Percentiles rank a stretch among this genome's conserved stretches.
These are phyloP conservation scores for Aphaenogaster rudis DNA, from an alignment of 1,140 invertebrate species.

Conservation along the genomic window DNA sequence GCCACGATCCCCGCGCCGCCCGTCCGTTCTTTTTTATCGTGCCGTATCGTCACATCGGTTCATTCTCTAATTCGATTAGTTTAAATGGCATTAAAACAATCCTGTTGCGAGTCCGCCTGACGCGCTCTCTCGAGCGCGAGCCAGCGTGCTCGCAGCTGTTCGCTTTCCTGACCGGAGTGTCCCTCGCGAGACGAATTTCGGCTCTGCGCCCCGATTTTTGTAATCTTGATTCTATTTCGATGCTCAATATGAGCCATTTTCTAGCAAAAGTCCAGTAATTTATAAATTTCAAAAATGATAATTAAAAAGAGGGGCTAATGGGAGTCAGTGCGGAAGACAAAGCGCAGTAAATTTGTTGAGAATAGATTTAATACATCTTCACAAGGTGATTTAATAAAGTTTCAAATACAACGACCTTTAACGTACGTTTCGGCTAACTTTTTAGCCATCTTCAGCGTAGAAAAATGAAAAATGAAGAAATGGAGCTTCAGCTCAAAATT, in stretches of 20 bases:
- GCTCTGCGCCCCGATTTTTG: slow-evolving; percentile 28
- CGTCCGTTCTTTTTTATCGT: slow-evolving; percentile 70
- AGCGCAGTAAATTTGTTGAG: too few relatives aligned
- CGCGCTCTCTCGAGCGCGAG: slow-evolving; percentile 60
- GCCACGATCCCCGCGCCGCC: slow-evolving; percentile 3
- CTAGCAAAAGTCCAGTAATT: background rate
- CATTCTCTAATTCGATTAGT: slow-evolving; percentile 87
- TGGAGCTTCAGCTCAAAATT: too few relatives aligned
- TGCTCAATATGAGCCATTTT: background rate
- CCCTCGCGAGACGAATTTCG: slow-evolving; percentile 65
- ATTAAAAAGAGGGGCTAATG: too few relatives aligned
- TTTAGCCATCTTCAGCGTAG: too few relatives aligned
- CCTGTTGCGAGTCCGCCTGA: slow-evolving; percentile 82
- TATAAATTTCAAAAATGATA: too few relatives aligned
- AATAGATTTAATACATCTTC: too few relatives aligned
- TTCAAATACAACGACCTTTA: too few relatives aligned
- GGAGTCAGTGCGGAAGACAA: too few relatives aligned
- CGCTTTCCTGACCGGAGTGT: slow-evolving; percentile 76
- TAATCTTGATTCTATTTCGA: slow-evolving; percentile 34
- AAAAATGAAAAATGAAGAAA: too few relatives aligned
- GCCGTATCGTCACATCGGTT: slow-evolving; percentile 84
- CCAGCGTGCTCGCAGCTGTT: slow-evolving; percentile 77
- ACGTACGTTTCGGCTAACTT: too few relatives aligned
- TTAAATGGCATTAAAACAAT: slow-evolving; percentile 87
- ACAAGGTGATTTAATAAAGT: too few relatives aligned